Evolutionary conservation across 1,140 invertebrate genomes (phyloP).

Genomic region (Helicoverpa zea): DNA sequence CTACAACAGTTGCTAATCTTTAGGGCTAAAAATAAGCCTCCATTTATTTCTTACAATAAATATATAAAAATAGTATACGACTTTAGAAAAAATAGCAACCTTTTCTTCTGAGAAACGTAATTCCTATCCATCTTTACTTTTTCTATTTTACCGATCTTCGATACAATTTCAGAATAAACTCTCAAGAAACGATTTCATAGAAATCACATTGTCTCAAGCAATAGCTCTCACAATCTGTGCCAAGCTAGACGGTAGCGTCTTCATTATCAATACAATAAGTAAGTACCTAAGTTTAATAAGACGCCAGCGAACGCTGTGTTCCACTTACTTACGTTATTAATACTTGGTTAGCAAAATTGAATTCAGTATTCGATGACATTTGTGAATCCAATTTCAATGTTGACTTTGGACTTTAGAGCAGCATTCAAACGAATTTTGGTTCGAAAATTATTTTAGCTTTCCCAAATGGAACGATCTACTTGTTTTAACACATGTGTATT

Average conservation of each 20-base stretch:
- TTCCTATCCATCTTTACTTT: neutral
- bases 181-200: neutral
- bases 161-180: constrained; percentile 5
- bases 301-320: constrained; percentile 27
- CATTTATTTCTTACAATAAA: too few relatives aligned
- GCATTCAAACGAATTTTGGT: neutral
- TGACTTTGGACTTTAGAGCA: constrained; percentile 7
- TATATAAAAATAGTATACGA: neutral
- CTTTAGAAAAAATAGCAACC: neutral
- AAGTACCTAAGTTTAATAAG: constrained; percentile 43
- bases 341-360: constrained; percentile 3
- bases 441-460: neutral
- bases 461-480: neutral
- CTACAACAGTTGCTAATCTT: neutral
- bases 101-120: neutral
- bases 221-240: constrained; percentile 19
- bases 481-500: neutral
- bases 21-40: neutral
- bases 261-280: constrained; percentile 47
- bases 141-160: neutral
- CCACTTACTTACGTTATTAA: constrained; percentile 26
- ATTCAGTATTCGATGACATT: constrained; percentile 23
- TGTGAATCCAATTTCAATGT: constrained; percentile 11
- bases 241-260: constrained; percentile 18
- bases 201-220: constrained; percentile 9